Base-by-base conservation (phyloP, 2,888 invertebrate genomes). In the Biston stratarius region DNA sequence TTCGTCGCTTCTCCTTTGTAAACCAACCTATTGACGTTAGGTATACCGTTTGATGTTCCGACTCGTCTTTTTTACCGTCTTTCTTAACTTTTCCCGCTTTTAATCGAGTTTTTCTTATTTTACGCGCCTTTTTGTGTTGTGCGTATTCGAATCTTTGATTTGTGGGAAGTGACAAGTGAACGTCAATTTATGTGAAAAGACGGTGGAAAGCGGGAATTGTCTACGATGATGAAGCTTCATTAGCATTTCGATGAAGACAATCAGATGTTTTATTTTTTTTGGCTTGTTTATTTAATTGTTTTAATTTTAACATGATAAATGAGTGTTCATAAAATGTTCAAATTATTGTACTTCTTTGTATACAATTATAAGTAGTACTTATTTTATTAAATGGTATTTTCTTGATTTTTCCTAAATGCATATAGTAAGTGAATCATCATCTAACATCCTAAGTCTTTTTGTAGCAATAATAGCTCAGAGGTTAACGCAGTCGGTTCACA, bases 1-100 rank as follows among this genome's bases (percentile, higher is more conserved):
- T 87, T 91, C 89, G 80, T 75, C 84, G 82, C 61, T 52, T 66
- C 60, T 59, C 63, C 67, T 66, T 62, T 84, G 82, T 88, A 82
- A 86, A 87, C 83, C 85, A 75, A 78, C 84, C 82, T 88, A 86
- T 89, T 89, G 89, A 88, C 87, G 84, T 86, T 84, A 80, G 82
- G 53, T 70, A 70, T 55, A n/a, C 71, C 85, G 80, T 87, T 89
- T 87, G 85, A 87, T 82, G 83, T 84, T 71, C 72, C 74, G 70
- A 73, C 74, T 77, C 74, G 68, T 57, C 67, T 71, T 66, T 61
- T 59, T 58, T 40, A 51, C 45, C 63, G 66, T 51, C 61, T 56
- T 56, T 52, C 52, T 62, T 48, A 45, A 57, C 45, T 57, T 57
- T 44, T 59, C 49, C 49, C 63, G 55, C 51, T 60, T 49, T 62